phyloP scores from a whole-genome alignment of 2,113 vertebrate species.

The Amblyornis subalaris region DNA sequence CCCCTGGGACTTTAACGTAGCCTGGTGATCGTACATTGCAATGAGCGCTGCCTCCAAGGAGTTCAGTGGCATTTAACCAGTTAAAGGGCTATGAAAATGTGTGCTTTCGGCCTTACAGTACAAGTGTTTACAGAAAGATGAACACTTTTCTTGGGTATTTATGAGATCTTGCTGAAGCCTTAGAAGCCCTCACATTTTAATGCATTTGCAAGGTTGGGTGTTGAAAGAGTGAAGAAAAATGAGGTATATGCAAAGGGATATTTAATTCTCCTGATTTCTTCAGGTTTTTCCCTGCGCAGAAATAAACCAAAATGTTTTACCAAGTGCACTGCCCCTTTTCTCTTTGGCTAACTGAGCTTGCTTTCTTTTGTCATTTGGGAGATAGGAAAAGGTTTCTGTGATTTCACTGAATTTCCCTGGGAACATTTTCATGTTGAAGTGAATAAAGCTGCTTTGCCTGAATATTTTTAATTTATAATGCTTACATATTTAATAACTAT shows the following conservation, averaged over 20 bases:
- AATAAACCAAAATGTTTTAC: neutral
- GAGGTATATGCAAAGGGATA: neutral
- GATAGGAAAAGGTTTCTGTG: neutral
- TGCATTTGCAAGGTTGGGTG: neutral
- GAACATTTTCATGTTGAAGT: neutral
- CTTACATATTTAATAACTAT: neutral
- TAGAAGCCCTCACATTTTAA: neutral
- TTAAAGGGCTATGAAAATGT: neutral
- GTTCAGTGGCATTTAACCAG: neutral
- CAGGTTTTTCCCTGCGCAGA: neutral
- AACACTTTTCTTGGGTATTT: neutral
- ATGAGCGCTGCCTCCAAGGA: neutral
- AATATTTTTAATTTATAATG: neutral
- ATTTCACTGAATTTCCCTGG: neutral
- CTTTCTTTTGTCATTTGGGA: neutral
- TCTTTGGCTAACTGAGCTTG: neutral
- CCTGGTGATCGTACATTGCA: neutral
- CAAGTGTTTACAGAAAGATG: neutral
- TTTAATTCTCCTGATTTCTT: neutral
- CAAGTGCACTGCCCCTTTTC: neutral
- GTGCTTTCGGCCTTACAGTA: neutral
- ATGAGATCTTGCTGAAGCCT: neutral
- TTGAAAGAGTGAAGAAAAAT: neutral
- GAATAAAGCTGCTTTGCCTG: neutral
- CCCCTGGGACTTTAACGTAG: neutral